These are phyloP conservation scores for Drosophila novamexicana DNA, from an alignment of 1,140 invertebrate species.

Conservation along the genomic window DNA sequence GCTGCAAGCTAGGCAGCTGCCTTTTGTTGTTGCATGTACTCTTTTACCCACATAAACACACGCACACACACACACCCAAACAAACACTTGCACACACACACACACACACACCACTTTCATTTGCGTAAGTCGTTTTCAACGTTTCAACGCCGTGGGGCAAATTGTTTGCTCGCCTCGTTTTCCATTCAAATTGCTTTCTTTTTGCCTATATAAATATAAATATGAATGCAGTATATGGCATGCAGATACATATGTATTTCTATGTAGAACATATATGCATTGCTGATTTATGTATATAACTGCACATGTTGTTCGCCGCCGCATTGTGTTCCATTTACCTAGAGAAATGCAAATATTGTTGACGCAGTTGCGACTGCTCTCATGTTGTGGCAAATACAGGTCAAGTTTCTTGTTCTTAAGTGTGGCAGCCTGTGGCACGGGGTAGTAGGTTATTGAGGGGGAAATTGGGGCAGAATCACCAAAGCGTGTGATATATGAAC, in stretches of 20 bases:
- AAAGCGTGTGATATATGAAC: neutral
- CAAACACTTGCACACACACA: neutral
- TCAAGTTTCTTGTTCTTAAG: constrained; percentile 52
- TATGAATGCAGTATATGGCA: constrained; percentile 35
- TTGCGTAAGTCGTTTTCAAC: constrained; percentile 64
- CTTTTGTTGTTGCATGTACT: constrained; percentile 42
- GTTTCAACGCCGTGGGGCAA: constrained; percentile 50
- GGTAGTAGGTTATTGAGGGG: neutral
- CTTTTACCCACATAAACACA: constrained; percentile 6
- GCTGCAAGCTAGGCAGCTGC: constrained; percentile 23
- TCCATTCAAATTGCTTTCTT: constrained; percentile 68
- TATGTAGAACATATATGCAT: constrained; percentile 37
- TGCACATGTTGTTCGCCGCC: constrained; percentile 30
- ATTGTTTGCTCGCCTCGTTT: constrained; percentile 65
- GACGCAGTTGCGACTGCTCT: constrained; percentile 39
- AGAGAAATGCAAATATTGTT: constrained; percentile 54
- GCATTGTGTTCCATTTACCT: constrained; percentile 66
- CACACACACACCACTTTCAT: constrained; percentile 42
- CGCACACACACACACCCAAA: neutral
- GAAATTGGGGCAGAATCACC: constrained; percentile 9
- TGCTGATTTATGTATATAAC: constrained; percentile 45
- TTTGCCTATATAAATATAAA: constrained; percentile 48
- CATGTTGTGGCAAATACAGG: constrained; percentile 49
- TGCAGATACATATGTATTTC: neutral
- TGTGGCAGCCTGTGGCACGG: neutral